Percentiles rank a stretch among this genome's conserved stretches.
These are phyloP conservation scores for Biston stratarius DNA, from an alignment of 2,888 invertebrate species.

Conservation along the genomic window DNA sequence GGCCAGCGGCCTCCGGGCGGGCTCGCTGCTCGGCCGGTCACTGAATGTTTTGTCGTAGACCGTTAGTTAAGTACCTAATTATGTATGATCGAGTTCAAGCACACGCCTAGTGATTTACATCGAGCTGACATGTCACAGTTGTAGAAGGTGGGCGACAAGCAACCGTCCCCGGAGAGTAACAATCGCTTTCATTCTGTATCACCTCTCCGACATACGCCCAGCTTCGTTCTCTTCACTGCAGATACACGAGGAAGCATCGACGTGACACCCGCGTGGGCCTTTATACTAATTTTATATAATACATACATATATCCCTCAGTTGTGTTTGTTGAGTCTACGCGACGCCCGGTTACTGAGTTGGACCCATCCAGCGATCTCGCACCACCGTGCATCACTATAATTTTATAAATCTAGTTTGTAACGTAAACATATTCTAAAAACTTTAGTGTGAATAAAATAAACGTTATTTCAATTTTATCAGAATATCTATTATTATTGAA, in stretches of 20 bases:
- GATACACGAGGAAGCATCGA: neutral
- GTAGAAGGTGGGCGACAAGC: constrained; percentile 67
- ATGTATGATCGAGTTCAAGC: constrained; percentile 22
- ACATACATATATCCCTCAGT: neutral
- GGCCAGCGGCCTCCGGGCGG: constrained; percentile 55
- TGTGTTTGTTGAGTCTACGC: constrained; percentile 9
- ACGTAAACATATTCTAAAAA: constrained; percentile 84
- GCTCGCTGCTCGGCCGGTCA: constrained; percentile 62
- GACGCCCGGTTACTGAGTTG: constrained; percentile 30
- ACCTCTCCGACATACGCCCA: constrained; percentile 78
- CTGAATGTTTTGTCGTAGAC: constrained; percentile 51
- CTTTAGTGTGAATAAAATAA: constrained; percentile 82
- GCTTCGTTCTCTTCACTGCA: constrained; percentile 58
- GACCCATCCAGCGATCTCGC: constrained; percentile 70
- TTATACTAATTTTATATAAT: neutral
- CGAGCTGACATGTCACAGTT: constrained; percentile 39
- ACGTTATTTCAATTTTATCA: constrained; percentile 84
- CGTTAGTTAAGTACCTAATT: constrained; percentile 17
- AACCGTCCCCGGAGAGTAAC: constrained; percentile 80
- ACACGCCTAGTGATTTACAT: constrained; percentile 29
- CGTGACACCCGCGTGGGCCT: neutral
- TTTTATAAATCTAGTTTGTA: constrained; percentile 72
- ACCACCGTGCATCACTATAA: constrained; percentile 77
- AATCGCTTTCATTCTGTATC: constrained; percentile 68
- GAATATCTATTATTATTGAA: constrained; percentile 81